A percentile compares a stretch with the other conserved stretches of the same genome.
Conservation (phyloP, 2,888 invertebrate genomes). For the Platerodrilus igneus region DNA sequence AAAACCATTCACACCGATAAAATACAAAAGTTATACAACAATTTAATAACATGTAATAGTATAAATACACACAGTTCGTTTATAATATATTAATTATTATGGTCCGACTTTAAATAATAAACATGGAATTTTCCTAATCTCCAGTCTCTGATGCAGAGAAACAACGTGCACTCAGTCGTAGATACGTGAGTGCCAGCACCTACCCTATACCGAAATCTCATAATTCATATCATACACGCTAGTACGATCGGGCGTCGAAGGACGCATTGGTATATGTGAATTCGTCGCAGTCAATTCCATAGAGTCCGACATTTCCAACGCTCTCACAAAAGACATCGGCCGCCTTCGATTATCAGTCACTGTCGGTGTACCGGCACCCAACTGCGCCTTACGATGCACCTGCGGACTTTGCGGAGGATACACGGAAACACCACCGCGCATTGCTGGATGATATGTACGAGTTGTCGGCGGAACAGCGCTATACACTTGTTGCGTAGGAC, state of each 20-base stretch:
- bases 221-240: constrained; percentile 94
- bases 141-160: constrained; percentile 34
- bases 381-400: constrained; percentile 52
- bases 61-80: constrained; percentile 37
- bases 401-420: constrained; percentile 56
- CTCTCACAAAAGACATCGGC: constrained; percentile 85
- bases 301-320: constrained; percentile 84
- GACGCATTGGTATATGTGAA: constrained; percentile 39
- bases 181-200: constrained; percentile 46
- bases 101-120: constrained; percentile 10
- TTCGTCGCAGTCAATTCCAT: constrained; percentile 66
- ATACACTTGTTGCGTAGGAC: constrained; percentile 57
- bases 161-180: constrained; percentile 22
- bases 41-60: constrained; percentile 42
- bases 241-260: constrained; percentile 73
- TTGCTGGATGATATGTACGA: constrained; percentile 58
- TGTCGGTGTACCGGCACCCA: constrained; percentile 36
- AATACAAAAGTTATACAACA: constrained; percentile 40
- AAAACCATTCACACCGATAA: constrained; percentile 35
- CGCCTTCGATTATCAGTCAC: constrained; percentile 49
- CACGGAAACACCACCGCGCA: constrained; percentile 64
- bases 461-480: constrained; percentile 43
- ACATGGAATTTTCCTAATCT: constrained; percentile 23
- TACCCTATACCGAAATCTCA: constrained; percentile 86
- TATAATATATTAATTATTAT: constrained; percentile 11